phyloP scores from a whole-genome alignment of 2,888 invertebrate species.

The Sceliomorpha sp. region DNA sequence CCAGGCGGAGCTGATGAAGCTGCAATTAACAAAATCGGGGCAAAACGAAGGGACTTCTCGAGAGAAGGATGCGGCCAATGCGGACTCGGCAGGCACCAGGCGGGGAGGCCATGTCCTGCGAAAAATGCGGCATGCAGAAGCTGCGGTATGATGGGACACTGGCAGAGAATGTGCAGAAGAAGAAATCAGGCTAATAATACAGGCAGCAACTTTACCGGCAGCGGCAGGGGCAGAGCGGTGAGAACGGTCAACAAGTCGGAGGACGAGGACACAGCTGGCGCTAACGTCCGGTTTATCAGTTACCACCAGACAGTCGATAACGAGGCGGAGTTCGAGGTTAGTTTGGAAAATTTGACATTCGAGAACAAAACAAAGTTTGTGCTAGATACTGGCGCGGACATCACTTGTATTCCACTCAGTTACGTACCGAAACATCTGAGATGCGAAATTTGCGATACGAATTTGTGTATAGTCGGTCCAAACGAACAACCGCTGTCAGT shows the following conservation, averaged over 20 bases:
- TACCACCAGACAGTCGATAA: background rate
- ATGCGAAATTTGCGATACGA: conserved; percentile 18
- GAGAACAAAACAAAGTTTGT: conserved; percentile 22
- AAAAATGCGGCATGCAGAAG: conserved; percentile 42
- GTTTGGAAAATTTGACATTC: conserved; percentile 8
- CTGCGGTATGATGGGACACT: conserved; percentile 57
- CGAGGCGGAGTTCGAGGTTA: conserved; percentile 19
- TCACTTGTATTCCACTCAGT: conserved; percentile 33
- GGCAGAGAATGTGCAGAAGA: conserved; percentile 52
- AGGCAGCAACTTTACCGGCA: conserved; percentile 59
- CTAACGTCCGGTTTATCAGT: conserved; percentile 3
- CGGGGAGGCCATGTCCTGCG: conserved; percentile 49
- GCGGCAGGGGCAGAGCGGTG: conserved; percentile 59
- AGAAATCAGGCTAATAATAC: no score
- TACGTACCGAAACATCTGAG: conserved; percentile 17
- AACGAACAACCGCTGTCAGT: conserved; percentile 36
- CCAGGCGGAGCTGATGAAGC: conserved; percentile 1
- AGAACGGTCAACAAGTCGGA: conserved; percentile 48
- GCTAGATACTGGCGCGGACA: conserved; percentile 47
- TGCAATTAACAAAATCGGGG: conserved; percentile 43
- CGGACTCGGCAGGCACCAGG: conserved; percentile 17
- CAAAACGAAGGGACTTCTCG: conserved; percentile 35
- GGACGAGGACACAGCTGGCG: conserved; percentile 6
- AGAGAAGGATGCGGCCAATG: conserved; percentile 20
- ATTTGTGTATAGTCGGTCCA: conserved; percentile 35